phyloP scores from a whole-genome alignment of 2,797 vertebrate genomes.

The Odontamblyopus lacepedii region DNA sequence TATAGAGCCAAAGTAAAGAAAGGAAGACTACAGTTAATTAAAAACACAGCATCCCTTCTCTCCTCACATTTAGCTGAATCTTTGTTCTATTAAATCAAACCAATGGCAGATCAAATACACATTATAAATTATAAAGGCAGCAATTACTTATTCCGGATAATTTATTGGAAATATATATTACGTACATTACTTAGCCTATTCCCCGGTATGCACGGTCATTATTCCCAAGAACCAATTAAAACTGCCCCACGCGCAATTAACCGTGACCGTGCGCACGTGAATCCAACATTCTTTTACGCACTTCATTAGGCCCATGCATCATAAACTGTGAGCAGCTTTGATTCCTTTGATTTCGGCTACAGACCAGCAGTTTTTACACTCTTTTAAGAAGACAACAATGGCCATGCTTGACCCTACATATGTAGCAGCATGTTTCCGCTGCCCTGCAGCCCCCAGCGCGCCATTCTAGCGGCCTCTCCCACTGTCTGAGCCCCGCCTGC shows the following conservation, averaged over 20 bases:
- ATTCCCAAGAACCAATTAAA: conserved; percentile 87
- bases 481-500: conserved; percentile 74
- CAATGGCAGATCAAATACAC: conserved; percentile 15
- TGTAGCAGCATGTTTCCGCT: conserved; percentile 87
- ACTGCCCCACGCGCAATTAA: conserved; percentile 84
- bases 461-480: conserved; percentile 66
- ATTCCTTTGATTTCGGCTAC: conserved; percentile 77
- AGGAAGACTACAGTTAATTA: conserved; percentile 14
- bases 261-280: conserved; percentile 87
- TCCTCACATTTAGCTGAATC: conserved; percentile 4
- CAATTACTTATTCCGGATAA: neutral
- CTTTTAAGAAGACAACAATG: conserved; percentile 85
- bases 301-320: conserved; percentile 84
- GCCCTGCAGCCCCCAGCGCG: conserved; percentile 76
- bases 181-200: conserved; percentile 31
- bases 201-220: conserved; percentile 22
- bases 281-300: conserved; percentile 85
- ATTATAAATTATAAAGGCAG: neutral
- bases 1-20: conserved; percentile 15
- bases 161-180: conserved; percentile 3
- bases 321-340: conserved; percentile 79
- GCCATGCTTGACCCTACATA: conserved; percentile 91
- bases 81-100: conserved; percentile 8
- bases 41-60: neutral
- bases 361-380: conserved; percentile 87